These are phyloP conservation scores for Tricholauxania praeusta DNA, from an alignment of 2,888 invertebrate genomes.

Conservation along the genomic window DNA sequence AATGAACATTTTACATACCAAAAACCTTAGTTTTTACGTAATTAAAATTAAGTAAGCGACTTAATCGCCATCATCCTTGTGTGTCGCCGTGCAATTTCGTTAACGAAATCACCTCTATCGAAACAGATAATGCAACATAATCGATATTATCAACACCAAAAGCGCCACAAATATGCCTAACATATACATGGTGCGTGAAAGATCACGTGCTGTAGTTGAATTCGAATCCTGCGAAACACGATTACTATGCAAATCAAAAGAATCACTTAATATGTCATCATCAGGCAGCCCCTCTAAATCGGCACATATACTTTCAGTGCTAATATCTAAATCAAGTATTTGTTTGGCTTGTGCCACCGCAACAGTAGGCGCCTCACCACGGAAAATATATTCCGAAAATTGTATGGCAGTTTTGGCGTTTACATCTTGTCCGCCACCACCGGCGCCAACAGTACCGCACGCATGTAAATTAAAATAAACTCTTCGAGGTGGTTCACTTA, in stretches of 20 bases:
- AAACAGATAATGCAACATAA: conserved; percentile 71
- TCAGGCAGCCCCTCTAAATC: conserved; percentile 85
- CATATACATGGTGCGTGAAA: conserved; percentile 71
- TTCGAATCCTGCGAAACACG: conserved; percentile 30
- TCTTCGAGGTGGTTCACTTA: conserved; percentile 90
- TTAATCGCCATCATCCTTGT: too few relatives aligned
- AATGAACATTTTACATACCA: conserved; percentile 7
- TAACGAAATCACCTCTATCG: conserved; percentile 39
- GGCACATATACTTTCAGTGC: conserved; percentile 77
- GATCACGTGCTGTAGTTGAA: conserved; percentile 57
- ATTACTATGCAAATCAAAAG: conserved; percentile 49
- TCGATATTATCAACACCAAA: conserved; percentile 72
- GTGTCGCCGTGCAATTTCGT: too few relatives aligned
- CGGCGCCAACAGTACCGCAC: conserved; percentile 58
- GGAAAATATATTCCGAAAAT: conserved; percentile 91
- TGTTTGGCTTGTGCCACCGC: conserved; percentile 85
- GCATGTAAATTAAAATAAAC: conserved; percentile 80
- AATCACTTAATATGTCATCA: conserved; percentile 69
- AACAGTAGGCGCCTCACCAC: conserved; percentile 88
- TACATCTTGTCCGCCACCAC: conserved; percentile 47
- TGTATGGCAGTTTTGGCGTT: conserved; percentile 69
- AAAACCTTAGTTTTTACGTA: background rate
- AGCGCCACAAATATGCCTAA: conserved; percentile 74
- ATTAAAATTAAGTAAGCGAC: conserved; percentile 25
- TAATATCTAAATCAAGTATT: conserved; percentile 81